Conservation (phyloP, 1,140 invertebrate species). For the Drosophila pandora region DNA sequence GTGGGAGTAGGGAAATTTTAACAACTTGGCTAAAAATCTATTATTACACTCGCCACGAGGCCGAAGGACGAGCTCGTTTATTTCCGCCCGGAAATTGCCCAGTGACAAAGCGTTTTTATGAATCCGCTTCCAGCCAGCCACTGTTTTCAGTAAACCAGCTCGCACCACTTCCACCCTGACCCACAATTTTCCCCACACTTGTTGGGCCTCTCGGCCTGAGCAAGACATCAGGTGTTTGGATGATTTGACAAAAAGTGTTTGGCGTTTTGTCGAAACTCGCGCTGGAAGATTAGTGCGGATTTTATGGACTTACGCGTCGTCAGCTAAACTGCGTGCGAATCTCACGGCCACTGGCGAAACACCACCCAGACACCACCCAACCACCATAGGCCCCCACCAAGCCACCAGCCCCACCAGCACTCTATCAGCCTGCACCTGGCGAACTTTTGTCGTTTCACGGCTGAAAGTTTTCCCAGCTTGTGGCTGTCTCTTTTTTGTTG, state of each 20-base stretch:
- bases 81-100: conserved; percentile 72
- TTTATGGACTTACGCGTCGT: conserved; percentile 77
- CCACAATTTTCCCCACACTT: conserved; percentile 22
- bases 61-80: conserved; percentile 51
- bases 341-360: conserved; percentile 24
- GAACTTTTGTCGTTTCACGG: conserved; percentile 77
- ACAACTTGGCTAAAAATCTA: conserved; percentile 74
- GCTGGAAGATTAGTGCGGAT: conserved; percentile 76
- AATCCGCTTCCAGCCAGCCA: conserved; percentile 51
- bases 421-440: conserved; percentile 45
- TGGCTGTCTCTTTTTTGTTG: conserved; percentile 55
- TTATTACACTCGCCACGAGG: conserved; percentile 52
- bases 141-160: not conserved
- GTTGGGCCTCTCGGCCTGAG: conserved; percentile 42
- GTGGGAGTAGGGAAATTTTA: conserved; percentile 46
- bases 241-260: conserved; percentile 81
- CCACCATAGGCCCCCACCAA: not conserved
- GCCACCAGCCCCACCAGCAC: not conserved
- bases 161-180: not conserved
- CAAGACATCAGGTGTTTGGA: conserved; percentile 79
- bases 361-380: not conserved
- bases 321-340: conserved; percentile 71
- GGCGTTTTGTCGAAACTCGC: conserved; percentile 75
- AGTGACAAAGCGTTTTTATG: conserved; percentile 76
- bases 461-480: conserved; percentile 68